Evolutionary conservation across 1,140 invertebrate species (phyloP).

Genomic region (Atta cephalotes): DNA sequence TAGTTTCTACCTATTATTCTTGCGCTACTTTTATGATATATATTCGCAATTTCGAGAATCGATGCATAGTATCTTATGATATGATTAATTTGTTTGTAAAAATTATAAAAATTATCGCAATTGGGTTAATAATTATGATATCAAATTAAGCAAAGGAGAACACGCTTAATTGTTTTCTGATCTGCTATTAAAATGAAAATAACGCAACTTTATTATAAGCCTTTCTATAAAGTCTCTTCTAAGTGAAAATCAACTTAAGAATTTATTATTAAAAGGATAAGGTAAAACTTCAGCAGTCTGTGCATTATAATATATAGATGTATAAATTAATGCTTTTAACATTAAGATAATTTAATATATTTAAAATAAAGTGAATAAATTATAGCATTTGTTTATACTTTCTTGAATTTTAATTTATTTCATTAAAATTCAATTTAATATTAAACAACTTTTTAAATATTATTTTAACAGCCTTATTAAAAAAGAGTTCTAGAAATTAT

Average conservation of each 20-base stretch:
- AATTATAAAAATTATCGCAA: neutral
- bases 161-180: neutral
- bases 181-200: slow-evolving; percentile 32
- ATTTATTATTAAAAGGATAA: neutral
- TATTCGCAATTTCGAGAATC: slow-evolving; percentile 14
- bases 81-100: neutral
- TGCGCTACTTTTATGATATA: slow-evolving; percentile 26
- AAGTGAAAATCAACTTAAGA: slow-evolving; percentile 1
- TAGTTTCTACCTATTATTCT: slow-evolving; percentile 20
- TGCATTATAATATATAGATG: neutral
- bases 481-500: neutral
- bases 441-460: neutral
- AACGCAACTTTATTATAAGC: neutral
- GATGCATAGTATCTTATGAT: neutral
- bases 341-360: neutral
- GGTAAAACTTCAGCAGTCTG: neutral
- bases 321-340: neutral
- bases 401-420: neutral
- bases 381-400: neutral
- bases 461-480: neutral
- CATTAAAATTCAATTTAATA: neutral
- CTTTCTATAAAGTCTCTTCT: slow-evolving; percentile 1
- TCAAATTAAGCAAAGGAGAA: slow-evolving; percentile 22
- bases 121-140: slow-evolving; percentile 20
- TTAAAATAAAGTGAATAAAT: neutral